A percentile compares a stretch with the other conserved stretches of the same genome.
These are phyloP conservation scores for Apogon hyalosoma DNA, from an alignment of 2,797 vertebrate genomes.

Conservation along the genomic window DNA sequence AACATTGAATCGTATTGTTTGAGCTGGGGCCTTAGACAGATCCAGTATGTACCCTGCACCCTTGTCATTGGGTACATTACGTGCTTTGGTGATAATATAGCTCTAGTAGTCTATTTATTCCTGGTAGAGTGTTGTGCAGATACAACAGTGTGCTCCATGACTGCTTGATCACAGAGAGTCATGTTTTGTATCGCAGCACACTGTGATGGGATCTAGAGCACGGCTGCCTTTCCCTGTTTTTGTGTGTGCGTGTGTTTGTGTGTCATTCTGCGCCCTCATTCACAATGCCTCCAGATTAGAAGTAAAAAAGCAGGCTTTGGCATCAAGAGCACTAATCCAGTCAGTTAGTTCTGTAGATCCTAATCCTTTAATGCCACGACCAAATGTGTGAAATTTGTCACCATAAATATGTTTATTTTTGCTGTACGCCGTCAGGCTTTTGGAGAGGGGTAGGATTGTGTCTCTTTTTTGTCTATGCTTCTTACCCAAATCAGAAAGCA, in stretches of 20 bases:
- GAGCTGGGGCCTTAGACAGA: conserved; percentile 23
- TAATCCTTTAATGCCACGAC: conserved; percentile 69
- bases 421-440: conserved; percentile 26
- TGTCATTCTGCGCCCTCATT: conserved; percentile 30
- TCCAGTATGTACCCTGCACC: conserved; percentile 11
- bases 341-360: conserved; percentile 70
- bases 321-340: conserved; percentile 71
- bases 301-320: conserved; percentile 26
- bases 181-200: conserved; percentile 52
- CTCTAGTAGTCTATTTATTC: conserved; percentile 46
- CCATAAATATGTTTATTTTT: conserved; percentile 65
- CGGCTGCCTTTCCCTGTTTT: conserved; percentile 41
- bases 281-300: conserved; percentile 57
- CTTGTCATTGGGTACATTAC: conserved; percentile 47
- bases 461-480: conserved; percentile 2
- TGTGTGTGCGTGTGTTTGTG: conserved; percentile 2
- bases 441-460: conserved; percentile 6
- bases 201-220: conserved; percentile 64
- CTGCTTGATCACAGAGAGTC: conserved; percentile 71
- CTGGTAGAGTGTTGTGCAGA: conserved; percentile 45
- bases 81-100: conserved; percentile 46
- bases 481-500: conserved; percentile 47
- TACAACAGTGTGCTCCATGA: conserved; percentile 45
- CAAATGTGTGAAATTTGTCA: conserved; percentile 70
- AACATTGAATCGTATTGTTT: conserved; percentile 50